A percentile compares a stretch with the other conserved stretches of the same genome.
These are phyloP conservation scores for Anarsia innoxiella DNA, from an alignment of 2,888 invertebrate genomes.

Conservation along the genomic window DNA sequence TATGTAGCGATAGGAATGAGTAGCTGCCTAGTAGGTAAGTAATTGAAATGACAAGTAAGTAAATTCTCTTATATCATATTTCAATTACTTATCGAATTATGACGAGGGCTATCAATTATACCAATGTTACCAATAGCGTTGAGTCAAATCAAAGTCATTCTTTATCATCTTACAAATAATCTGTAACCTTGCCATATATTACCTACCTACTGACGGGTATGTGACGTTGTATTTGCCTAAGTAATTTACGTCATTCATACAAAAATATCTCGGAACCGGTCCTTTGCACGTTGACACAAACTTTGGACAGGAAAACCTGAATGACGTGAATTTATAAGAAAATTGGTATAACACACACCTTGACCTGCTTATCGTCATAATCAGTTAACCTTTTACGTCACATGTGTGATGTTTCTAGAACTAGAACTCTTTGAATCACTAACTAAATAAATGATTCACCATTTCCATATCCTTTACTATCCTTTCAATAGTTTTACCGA, in stretches of 20 bases:
- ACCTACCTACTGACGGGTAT: constrained; percentile 14
- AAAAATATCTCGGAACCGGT: constrained; percentile 3
- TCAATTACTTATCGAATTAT: constrained; percentile 3
- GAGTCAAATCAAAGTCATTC: constrained; percentile 43
- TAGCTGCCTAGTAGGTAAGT: no score
- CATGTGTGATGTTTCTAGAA: no score
- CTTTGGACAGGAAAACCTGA: constrained; percentile 13
- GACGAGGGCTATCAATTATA: constrained; percentile 19
- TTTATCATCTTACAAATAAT: constrained; percentile 28
- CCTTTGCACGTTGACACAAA: constrained; percentile 16
- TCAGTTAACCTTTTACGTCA: no score
- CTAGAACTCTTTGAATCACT: no score
- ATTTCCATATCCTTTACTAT: no score
- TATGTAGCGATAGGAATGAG: no score
- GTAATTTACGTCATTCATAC: constrained; percentile 23
- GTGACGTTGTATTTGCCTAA: constrained; percentile 26
- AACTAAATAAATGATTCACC: no score
- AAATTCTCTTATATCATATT: constrained; percentile 7
- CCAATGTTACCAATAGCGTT: constrained; percentile 10
- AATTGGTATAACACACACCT: constrained; percentile 1
- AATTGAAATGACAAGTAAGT: neutral
- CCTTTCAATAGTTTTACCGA: no score
- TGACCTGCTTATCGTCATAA: constrained; percentile 13
- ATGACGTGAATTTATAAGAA: constrained; percentile 13
- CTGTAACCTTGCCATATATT: constrained; percentile 25